Conservation (phyloP, 2,888 invertebrate species). For the Calliopum simillimum region DNA sequence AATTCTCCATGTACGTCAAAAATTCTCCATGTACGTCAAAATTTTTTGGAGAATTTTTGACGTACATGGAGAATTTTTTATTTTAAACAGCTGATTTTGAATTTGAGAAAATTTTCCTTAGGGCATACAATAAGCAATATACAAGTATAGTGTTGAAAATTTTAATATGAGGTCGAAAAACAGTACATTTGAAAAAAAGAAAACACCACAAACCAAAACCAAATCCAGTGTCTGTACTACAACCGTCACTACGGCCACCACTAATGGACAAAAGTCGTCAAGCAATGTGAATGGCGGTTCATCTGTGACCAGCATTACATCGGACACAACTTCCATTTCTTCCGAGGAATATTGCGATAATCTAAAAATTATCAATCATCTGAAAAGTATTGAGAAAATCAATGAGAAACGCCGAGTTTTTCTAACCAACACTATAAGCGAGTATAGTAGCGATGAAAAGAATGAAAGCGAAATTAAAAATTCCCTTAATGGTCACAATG, state of each 20-base stretch:
- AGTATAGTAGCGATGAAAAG: slow-evolving; percentile 47
- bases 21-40: too few species aligned
- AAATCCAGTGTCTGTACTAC: slow-evolving; percentile 14
- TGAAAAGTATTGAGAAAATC: slow-evolving; percentile 57
- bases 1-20: too few species aligned
- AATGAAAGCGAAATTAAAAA: slow-evolving; percentile 36
- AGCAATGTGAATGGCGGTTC: not conserved
- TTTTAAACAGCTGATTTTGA: too few species aligned
- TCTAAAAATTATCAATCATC: slow-evolving; percentile 54
- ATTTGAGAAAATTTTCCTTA: too few species aligned
- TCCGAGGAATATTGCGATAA: slow-evolving; percentile 42
- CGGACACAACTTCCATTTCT: slow-evolving; percentile 34
- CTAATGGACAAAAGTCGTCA: not conserved
- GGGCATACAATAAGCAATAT: too few species aligned
- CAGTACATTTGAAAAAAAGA: too few species aligned
- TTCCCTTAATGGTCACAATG: slow-evolving; percentile 15
- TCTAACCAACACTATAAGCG: slow-evolving; percentile 53
- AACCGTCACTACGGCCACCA: not conserved
- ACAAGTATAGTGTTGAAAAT: too few species aligned
- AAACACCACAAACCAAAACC: too few species aligned
- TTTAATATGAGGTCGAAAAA: too few species aligned
- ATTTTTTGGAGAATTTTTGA: too few species aligned
- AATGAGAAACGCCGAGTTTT: slow-evolving; percentile 59
- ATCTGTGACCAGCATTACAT: not conserved
- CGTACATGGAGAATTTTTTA: too few species aligned